phyloP scores from a whole-genome alignment of 2,113 vertebrate genomes.

The Perognathus longimembris region DNA sequence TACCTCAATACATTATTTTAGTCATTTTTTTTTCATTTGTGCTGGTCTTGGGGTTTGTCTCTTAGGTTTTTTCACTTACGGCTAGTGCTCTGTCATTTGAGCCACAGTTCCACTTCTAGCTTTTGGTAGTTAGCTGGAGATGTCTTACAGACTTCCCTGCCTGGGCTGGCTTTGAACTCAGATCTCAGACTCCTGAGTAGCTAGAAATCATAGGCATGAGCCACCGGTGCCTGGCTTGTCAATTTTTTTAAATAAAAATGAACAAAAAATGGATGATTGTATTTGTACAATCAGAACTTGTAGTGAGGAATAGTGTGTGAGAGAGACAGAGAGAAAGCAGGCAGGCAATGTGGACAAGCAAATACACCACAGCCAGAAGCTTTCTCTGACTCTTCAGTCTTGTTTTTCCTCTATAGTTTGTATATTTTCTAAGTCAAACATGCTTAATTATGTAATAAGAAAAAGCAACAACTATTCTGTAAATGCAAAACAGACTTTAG shows the following conservation, averaged over 20 bases:
- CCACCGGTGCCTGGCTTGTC: neutral
- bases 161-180: no score
- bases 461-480: conserved; percentile 4
- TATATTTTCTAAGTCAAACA: conserved; percentile 33
- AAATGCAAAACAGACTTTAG: neutral
- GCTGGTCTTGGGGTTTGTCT: no score
- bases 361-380: neutral
- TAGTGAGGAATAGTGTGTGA: neutral
- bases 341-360: neutral
- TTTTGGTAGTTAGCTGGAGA: no score
- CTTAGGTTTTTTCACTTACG: no score
- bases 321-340: neutral
- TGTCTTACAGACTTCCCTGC: no score
- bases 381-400: neutral
- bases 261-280: neutral
- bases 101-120: no score
- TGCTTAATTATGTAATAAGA: conserved; percentile 24
- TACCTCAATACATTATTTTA: conserved; percentile 4
- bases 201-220: no score
- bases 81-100: no score
- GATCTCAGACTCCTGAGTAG: no score
- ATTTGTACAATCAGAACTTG: neutral
- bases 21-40: no score
- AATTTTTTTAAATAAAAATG: conserved; percentile 13
- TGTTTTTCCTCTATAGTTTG: neutral